Base-by-base conservation (phyloP, 1,140 invertebrate species). In the Phthorimaea operculella region DNA sequence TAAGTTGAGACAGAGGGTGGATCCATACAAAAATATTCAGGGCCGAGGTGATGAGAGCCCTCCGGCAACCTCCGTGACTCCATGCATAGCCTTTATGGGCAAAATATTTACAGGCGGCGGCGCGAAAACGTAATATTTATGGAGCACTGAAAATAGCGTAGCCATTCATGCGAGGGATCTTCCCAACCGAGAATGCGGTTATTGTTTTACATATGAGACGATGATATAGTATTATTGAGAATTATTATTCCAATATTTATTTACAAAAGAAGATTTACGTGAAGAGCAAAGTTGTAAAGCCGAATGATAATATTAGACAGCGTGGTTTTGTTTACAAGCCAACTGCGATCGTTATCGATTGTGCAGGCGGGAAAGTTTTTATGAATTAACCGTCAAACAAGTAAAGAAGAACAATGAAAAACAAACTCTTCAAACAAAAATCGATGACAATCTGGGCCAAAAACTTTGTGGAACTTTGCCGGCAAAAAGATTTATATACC, bases 391-490 rank as follows among this genome's bases (percentile, higher is more conserved):
- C 77, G 79, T 83, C 79, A 85, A 85, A 85, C 79, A 85, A 84
- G 78, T 82, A 81, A 82, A 85, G 79, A 82, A 85, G 81, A 85
- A 85, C 81, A 85, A 84, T 83, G 81, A 84, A 85, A 85, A 85
- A 85, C 82, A 85, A 85, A 85, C 77, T 84, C 78, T 74, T 77
- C 78, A 85, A 85, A 85, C 79, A 85, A 85, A 85, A 85, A 85
- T 85, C 82, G 79, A 85, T 85, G 82, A 83, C 82, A 85, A 85
- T 85, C 82, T 85, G 82, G 82, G 82, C 79, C 82, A 85, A 85
- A 85, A 83, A 85, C 79, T 85, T 85, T 57, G 68, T 70, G 65
- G 67, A 85, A 85, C 67, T 82, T 80, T 64, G 79, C 76, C 77
- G 77, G 70, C 79, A 83, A 85, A 84, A 85, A 85, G 82, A 85